Percentiles rank a stretch among this genome's conserved stretches.
Evolutionary conservation across 1,140 invertebrate genomes (phyloP).

Genomic region (Dinothrombium tinctorium): DNA sequence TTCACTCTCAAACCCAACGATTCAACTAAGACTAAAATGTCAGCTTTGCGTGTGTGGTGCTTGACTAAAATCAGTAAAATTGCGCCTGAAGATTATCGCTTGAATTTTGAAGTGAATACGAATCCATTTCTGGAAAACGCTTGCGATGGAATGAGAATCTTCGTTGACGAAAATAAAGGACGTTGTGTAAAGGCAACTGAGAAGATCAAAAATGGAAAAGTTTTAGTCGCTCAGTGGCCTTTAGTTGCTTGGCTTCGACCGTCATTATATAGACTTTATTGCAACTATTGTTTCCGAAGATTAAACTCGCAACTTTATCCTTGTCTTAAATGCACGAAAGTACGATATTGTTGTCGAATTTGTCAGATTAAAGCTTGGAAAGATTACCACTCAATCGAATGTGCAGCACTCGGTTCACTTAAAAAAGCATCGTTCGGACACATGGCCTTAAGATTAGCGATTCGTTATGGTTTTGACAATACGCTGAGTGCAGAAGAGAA

Average conservation of each 20-base stretch:
- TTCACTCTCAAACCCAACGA: too few relatives aligned
- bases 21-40: too few relatives aligned
- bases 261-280: neutral
- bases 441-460: neutral
- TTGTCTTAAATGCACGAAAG: neutral
- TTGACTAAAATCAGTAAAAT: too few relatives aligned
- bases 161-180: too few relatives aligned
- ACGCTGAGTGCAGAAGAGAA: too few relatives aligned
- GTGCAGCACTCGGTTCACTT: neutral
- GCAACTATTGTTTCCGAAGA: neutral
- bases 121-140: too few relatives aligned
- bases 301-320: neutral
- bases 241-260: neutral
- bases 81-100: too few relatives aligned
- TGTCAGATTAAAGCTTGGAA: neutral
- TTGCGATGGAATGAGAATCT: too few relatives aligned
- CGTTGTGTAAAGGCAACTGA: neutral
- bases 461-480: too few relatives aligned
- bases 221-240: neutral
- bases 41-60: too few relatives aligned
- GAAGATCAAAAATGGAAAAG: neutral
- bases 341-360: neutral
- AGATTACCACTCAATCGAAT: neutral
- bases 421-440: neutral
- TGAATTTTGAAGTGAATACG: too few relatives aligned